Percentiles rank a stretch among this genome's conserved stretches.
phyloP scores from a whole-genome alignment of 2,113 vertebrate species.

The Sula dactylatra region DNA sequence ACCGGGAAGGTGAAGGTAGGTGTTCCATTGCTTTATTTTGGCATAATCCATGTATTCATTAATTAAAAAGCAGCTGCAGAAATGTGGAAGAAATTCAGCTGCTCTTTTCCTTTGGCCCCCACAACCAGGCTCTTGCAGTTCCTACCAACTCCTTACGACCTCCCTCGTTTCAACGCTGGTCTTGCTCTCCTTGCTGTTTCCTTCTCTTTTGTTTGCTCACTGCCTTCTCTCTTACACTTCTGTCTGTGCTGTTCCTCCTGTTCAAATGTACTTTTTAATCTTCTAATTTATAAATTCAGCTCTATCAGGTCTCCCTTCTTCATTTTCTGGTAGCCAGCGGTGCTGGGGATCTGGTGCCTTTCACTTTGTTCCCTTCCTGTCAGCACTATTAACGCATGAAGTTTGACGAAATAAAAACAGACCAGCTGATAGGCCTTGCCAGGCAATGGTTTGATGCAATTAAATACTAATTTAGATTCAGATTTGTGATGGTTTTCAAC shows the following conservation, averaged over 20 bases:
- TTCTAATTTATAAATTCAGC: not conserved
- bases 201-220: not conserved
- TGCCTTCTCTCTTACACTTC: not conserved
- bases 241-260: not conserved
- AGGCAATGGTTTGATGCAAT: not conserved
- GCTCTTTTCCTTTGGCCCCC: not conserved
- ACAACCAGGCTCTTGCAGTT: not conserved
- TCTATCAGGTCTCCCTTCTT: not conserved
- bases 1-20: not conserved
- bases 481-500: not conserved
- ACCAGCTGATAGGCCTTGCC: not conserved
- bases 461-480: slow-evolving; percentile 1
- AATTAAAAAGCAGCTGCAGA: not conserved
- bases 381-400: not conserved
- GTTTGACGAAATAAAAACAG: not conserved
- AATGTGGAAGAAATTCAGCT: not conserved
- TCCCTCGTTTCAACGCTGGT: not conserved
- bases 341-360: not conserved
- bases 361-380: not conserved
- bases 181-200: not conserved
- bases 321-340: not conserved
- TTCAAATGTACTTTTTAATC: not conserved
- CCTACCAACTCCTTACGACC: too few species aligned
- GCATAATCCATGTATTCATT: not conserved
- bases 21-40: not conserved